These are phyloP conservation scores for Fragum sueziense DNA, from an alignment of 2,888 invertebrate genomes.

Conservation along the genomic window DNA sequence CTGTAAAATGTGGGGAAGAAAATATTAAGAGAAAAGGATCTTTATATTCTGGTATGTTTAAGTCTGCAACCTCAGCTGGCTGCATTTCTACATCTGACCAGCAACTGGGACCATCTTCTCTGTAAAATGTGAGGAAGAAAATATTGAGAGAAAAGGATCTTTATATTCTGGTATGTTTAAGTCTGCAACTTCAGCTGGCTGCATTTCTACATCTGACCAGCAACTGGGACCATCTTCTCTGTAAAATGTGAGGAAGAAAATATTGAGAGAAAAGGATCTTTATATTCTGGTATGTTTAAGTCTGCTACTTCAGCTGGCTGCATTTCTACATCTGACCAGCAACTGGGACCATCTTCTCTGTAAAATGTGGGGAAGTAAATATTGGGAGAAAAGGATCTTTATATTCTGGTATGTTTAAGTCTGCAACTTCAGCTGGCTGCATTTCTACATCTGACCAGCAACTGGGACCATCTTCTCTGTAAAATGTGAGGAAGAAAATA, in stretches of 20 bases:
- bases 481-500: too few relatives aligned
- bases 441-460: constrained; percentile 83
- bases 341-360: constrained; percentile 59
- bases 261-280: too few relatives aligned
- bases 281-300: constrained; percentile 84
- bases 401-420: constrained; percentile 84
- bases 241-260: too few relatives aligned
- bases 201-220: constrained; percentile 83
- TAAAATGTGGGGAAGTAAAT: too few relatives aligned
- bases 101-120: constrained; percentile 56
- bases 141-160: too few relatives aligned
- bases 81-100: constrained; percentile 83
- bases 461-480: constrained; percentile 58
- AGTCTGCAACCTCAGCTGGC: constrained; percentile 86
- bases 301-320: constrained; percentile 86
- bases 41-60: constrained; percentile 85
- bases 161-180: constrained; percentile 84
- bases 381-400: too few relatives aligned
- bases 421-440: constrained; percentile 86
- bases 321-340: constrained; percentile 83
- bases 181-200: constrained; percentile 86
- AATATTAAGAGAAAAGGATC: too few relatives aligned
- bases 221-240: constrained; percentile 59
- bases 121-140: too few relatives aligned
- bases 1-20: too few relatives aligned